These are phyloP conservation scores for Metridium senile DNA, from an alignment of 92 coral and sea anemone species.

Conservation along the genomic window DNA sequence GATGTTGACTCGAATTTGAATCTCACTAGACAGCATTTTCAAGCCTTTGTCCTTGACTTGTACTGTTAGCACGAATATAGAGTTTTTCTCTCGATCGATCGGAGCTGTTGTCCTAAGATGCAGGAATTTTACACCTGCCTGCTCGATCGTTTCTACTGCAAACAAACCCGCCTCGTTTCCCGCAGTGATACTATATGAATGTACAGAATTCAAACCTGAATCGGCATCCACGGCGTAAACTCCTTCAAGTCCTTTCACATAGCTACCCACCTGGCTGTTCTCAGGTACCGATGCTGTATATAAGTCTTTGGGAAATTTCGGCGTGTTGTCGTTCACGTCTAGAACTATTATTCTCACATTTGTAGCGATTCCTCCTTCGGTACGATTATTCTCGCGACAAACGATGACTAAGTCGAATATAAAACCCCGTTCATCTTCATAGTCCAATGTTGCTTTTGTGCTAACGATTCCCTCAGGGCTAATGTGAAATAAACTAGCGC, in stretches of 20 bases:
- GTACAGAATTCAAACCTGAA: conserved; percentile 66
- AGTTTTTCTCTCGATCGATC: conserved; percentile 82
- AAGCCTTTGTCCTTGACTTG: conserved; percentile 82
- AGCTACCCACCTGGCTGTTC: conserved; percentile 67
- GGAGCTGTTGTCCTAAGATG: conserved; percentile 70
- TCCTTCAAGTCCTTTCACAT: conserved; percentile 84
- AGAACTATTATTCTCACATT: conserved; percentile 64
- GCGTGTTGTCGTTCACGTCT: conserved; percentile 86
- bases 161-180: conserved; percentile 89
- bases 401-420: conserved; percentile 79
- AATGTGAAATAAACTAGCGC: conserved; percentile 72
- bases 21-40: conserved; percentile 57
- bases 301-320: conserved; percentile 81
- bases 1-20: conserved; percentile 82
- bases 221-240: conserved; percentile 87
- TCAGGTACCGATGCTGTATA: conserved; percentile 72
- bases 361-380: conserved; percentile 67
- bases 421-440: conserved; percentile 84
- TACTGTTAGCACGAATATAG: conserved; percentile 84
- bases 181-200: conserved; percentile 74
- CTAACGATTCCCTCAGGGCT: conserved; percentile 76
- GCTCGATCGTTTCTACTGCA: conserved; percentile 66
- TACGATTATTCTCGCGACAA: conserved; percentile 59
- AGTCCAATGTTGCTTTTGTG: conserved; percentile 82
- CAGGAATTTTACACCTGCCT: conserved; percentile 81